These are phyloP conservation scores for Liodrosophila aerea DNA, from an alignment of 2,888 invertebrate species.

Conservation along the genomic window DNA sequence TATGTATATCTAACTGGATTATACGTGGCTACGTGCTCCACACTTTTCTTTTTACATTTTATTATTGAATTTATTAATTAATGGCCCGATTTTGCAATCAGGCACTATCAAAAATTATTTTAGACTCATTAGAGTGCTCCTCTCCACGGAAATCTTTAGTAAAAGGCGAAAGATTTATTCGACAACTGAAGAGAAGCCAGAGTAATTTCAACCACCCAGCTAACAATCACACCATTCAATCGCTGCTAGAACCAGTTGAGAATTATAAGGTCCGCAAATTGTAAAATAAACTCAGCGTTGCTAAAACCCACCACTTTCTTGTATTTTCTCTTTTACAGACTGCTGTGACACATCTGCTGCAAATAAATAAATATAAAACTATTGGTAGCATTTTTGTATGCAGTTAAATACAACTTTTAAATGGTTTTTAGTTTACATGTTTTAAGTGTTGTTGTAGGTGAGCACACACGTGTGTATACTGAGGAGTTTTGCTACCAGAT, in stretches of 20 bases:
- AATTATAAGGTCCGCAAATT: slow-evolving; percentile 43
- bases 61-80: slow-evolving; percentile 19
- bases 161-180: slow-evolving; percentile 91
- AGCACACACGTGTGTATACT: too few species aligned
- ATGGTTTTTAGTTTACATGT: too few species aligned
- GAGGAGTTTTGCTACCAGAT: too few species aligned
- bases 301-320: not conserved
- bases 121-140: slow-evolving; percentile 89
- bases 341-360: not conserved
- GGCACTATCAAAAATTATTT: slow-evolving; percentile 73
- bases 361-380: too few species aligned
- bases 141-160: slow-evolving; percentile 91
- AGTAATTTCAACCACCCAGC: slow-evolving; percentile 70
- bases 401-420: too few species aligned
- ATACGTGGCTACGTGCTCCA: too few species aligned
- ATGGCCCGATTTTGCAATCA: slow-evolving; percentile 59
- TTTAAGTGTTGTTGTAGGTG: too few species aligned
- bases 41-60: too few species aligned
- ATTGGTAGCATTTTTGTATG: too few species aligned
- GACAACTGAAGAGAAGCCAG: slow-evolving; percentile 87
- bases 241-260: slow-evolving; percentile 37
- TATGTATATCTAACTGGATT: too few species aligned
- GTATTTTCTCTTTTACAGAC: not conserved
- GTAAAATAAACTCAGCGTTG: fast-evolving
- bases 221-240: not conserved